Evolutionary conservation across 2,888 invertebrate species (phyloP), one percentile per base, ranked within the genome.

Genomic region (Poecilus cupreus): DNA sequence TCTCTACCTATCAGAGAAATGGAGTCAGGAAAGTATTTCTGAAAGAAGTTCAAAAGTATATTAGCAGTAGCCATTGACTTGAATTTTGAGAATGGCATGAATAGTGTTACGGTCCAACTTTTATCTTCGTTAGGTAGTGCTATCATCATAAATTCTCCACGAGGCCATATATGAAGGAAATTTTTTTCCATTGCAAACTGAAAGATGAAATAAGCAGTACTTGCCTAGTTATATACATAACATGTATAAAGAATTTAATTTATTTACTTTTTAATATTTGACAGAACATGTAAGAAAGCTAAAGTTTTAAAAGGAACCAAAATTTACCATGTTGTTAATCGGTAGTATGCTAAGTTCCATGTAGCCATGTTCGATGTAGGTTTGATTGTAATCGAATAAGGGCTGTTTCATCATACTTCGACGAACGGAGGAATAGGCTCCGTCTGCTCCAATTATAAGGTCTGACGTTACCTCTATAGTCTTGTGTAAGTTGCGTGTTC

Each of bases 101-200:
- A 99, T 0, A 99, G 91, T 0, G 99, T 99, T 0, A 97, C 97
- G 0, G 98, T 99, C 93, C 97, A 99, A 0, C 96, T 95, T 82
- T 92, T 92, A 88, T 98, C 97, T 87, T 93, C 94, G 89, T 99
- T 99, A 0, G 99, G 99, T 49, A 99, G 90, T 0, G 98, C 99
- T 83, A 99, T 99, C 96, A 99, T 95, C 97, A 99, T 98, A 88
- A 97, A 99, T 80, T 94, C 93, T 39, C 96, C 95, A 79, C 99
- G 92, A 0, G 99, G 98, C 99, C 99, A 99, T 84, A 99, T 97
- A 89, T 99, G 99, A 46, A 99, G 92, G 87, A 95, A 96, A 87
- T 97, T 96, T 1, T 93, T 90, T 6, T 94, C 93, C 96, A 99
- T 96, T 85, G 94, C 94, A 87, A 94, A 96, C 94, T 96, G 87